Percentiles rank a stretch among this genome's conserved stretches.
These are phyloP conservation scores for Drosophila macrospina DNA, from an alignment of 2,888 invertebrate species.

Conservation along the genomic window DNA sequence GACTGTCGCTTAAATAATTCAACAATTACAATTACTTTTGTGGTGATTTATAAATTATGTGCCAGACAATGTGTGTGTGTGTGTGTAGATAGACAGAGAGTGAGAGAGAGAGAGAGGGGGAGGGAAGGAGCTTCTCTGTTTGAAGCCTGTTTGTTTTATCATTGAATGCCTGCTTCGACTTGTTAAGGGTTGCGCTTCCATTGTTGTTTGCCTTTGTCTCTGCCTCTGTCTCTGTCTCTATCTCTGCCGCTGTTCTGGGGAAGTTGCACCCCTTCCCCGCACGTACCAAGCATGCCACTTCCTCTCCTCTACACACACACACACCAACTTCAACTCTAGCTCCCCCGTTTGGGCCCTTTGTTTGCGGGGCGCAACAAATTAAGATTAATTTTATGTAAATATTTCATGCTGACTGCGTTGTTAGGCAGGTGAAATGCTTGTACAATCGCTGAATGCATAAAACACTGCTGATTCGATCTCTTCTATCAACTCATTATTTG, in stretches of 20 bases:
- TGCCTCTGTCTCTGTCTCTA: too few species aligned
- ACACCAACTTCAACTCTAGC: background rate
- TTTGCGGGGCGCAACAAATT: slow-evolving; percentile 50
- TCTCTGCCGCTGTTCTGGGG: background rate
- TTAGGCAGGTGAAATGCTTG: slow-evolving; percentile 10
- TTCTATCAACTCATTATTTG: slow-evolving; percentile 33
- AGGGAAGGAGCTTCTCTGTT: slow-evolving; percentile 11
- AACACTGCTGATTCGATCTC: slow-evolving; percentile 54
- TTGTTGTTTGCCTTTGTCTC: slow-evolving; percentile 41
- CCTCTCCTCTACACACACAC: background rate
- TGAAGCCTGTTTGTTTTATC: slow-evolving; percentile 43
- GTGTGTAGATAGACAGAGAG: background rate
- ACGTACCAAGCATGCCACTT: slow-evolving; percentile 12
- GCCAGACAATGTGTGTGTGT: slow-evolving; percentile 15
- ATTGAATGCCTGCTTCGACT: slow-evolving; percentile 38
- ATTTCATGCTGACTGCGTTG: slow-evolving; percentile 50
- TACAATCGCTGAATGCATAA: slow-evolving; percentile 47
- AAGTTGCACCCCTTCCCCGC: too few species aligned
- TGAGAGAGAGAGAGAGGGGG: background rate
- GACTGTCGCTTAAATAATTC: slow-evolving; percentile 68
- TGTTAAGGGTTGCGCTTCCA: slow-evolving; percentile 53
- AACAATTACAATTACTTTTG: slow-evolving; percentile 74
- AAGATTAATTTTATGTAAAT: slow-evolving; percentile 70
- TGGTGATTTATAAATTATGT: slow-evolving; percentile 72
- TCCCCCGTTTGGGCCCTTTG: slow-evolving; percentile 26